Evolutionary conservation across 2,797 vertebrate genomes (phyloP), one percentile per base, ranked within the genome.

Genomic region (Lates japonicus): DNA sequence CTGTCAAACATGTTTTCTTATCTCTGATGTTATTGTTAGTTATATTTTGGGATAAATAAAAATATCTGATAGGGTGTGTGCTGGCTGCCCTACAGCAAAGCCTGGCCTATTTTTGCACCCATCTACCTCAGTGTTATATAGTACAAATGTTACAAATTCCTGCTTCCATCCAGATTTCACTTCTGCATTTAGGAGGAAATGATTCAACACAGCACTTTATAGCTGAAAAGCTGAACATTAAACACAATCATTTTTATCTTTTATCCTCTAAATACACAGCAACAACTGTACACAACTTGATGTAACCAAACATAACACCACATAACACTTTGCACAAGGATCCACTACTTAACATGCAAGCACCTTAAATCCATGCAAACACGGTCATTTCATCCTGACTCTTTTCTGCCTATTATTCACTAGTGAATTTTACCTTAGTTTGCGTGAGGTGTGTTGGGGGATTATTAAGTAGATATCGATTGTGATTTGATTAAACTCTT

Each of bases 381-480:
- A 61, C 7, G 39, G 7, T 58, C 49, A 85, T 75, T 76, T 74
- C 25, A 79, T 71, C 49, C 44, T 17, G n/a, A 76, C 37, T 84
- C 79, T 70, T 78, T 83, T 31, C 57, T 72, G 55, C 51, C 76
- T 74, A 67, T 86, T 90, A 89, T 85, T 87, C 84, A 88, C 82
- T 78, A 65, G 81, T 81, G 84, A 90, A 87, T 92, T 90, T 90
- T 79, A 88, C 84, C 88, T 85, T 66, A 69, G 74, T 80, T 87
- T 93, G 78, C 51, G 70, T 76, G 73, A 76, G 84, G 85, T 87
- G 89, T 88, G 90, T 89, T 88, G 84, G 83, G 84, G 82, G 92
- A 93, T 95, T 95, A 95, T 96, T 95, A 96, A 95, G 93, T 94
- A 94, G 93, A 82, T 96, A 96, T 96, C 54, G 95, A 96, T 95